phyloP scores from a whole-genome alignment of 2,113 vertebrate genomes.

The Prunella fulvescens region DNA sequence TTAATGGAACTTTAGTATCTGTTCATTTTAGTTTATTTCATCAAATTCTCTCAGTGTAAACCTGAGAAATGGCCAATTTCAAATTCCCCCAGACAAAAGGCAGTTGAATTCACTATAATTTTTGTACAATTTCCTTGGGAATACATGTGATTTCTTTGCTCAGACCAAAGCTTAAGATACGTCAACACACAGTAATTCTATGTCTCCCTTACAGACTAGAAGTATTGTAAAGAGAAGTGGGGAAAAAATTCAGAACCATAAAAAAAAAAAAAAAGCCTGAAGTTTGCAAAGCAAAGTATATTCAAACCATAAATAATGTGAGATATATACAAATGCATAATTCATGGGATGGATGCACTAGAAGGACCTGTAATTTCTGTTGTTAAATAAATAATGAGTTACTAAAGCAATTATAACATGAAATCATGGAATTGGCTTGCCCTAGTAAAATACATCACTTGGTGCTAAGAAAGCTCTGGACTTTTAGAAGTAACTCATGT shows the following conservation, averaged over 20 bases:
- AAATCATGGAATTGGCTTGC: background rate
- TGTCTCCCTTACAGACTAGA: background rate
- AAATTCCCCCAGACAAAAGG: background rate
- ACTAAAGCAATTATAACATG: background rate
- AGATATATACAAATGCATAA: background rate
- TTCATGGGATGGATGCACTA: background rate
- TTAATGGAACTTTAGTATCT: background rate
- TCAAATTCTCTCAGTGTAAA: background rate
- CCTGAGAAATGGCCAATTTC: background rate
- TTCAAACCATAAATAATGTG: background rate
- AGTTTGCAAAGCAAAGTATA: background rate
- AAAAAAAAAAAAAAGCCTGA: background rate
- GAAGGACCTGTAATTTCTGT: background rate
- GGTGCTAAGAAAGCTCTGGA: background rate
- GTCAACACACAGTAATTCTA: background rate
- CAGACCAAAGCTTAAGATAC: background rate
- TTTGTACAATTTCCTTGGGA: background rate
- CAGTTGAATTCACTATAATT: background rate
- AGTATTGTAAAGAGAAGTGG: background rate
- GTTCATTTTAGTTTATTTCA: background rate
- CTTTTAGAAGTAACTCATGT: background rate
- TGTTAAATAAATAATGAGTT: slow-evolving; percentile 31
- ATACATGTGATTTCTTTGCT: background rate
- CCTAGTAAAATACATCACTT: background rate
- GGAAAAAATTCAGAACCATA: background rate